Conservation (phyloP, 1,140 invertebrate species). For the Lordiphosa clarofinis region DNA sequence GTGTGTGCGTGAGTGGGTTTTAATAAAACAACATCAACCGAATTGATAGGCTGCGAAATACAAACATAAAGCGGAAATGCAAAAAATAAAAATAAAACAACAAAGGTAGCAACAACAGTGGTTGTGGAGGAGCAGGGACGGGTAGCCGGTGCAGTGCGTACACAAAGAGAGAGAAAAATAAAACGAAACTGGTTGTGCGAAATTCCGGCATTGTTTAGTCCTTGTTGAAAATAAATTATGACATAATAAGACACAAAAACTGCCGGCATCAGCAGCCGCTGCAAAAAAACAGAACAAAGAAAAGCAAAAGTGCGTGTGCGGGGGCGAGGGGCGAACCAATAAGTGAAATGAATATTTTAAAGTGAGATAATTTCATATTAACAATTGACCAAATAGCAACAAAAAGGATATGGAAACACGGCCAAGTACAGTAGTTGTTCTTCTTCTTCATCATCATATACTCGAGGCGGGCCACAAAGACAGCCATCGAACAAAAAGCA, state of each 20-base stretch:
- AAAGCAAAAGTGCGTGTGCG: slow-evolving; percentile 38
- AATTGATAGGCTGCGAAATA: slow-evolving; percentile 55
- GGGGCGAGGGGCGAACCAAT: slow-evolving; percentile 26
- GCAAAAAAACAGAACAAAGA: slow-evolving; percentile 37
- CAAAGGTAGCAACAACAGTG: slow-evolving; percentile 49
- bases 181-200: slow-evolving; percentile 45
- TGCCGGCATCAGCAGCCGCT: slow-evolving; percentile 13
- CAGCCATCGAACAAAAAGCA: slow-evolving; percentile 40
- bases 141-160: slow-evolving; percentile 66
- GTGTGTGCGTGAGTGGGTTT: slow-evolving; percentile 24
- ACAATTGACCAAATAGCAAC: slow-evolving; percentile 31
- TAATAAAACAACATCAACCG: slow-evolving; percentile 33
- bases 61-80: slow-evolving; percentile 69
- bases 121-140: slow-evolving; percentile 16
- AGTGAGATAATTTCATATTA: slow-evolving; percentile 58
- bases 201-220: slow-evolving; percentile 68
- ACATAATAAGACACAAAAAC: slow-evolving; percentile 53
- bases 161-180: slow-evolving; percentile 56
- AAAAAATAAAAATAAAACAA: slow-evolving; percentile 58
- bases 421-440: slow-evolving; percentile 63
- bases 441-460: slow-evolving; percentile 12
- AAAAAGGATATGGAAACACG: slow-evolving; percentile 54
- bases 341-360: slow-evolving; percentile 63
- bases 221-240: slow-evolving; percentile 67
- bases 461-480: slow-evolving; percentile 23